Conservation (phyloP, 2,113 vertebrate genomes). For the Xiphophorus hellerii region DNA sequence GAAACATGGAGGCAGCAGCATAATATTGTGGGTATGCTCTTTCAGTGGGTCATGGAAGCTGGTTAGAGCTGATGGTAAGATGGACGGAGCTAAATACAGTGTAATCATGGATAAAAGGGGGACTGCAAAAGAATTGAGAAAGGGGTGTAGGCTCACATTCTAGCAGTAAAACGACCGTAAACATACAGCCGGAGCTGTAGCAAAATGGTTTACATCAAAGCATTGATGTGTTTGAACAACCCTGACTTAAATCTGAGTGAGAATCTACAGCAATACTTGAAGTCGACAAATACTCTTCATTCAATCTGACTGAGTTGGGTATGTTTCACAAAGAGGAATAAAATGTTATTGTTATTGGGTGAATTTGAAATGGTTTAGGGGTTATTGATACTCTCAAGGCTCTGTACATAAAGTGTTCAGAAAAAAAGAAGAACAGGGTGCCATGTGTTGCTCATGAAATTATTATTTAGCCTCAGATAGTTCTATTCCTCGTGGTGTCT, state of each 20-base stretch:
- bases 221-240: background rate
- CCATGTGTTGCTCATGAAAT: conserved; percentile 73
- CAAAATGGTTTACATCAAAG: background rate
- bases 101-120: background rate
- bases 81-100: background rate
- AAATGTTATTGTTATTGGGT: background rate
- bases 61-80: background rate
- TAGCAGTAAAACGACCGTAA: background rate
- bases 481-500: conserved; percentile 65
- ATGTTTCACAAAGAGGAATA: background rate
- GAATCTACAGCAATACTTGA: background rate
- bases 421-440: conserved; percentile 27
- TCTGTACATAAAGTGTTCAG: background rate
- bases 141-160: background rate
- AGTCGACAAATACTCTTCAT: background rate
- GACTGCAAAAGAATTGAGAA: background rate
- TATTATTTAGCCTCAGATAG: conserved; percentile 64
- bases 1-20: background rate
- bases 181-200: background rate
- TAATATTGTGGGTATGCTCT: background rate
- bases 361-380: background rate
- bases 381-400: background rate
- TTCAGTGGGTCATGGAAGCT: background rate
- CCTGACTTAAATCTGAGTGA: background rate
- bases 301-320: background rate